A percentile compares a stretch with the other conserved stretches of the same genome.
Conservation (phyloP, 2,797 vertebrate genomes). For the Helicolenus hilgendorfi region DNA sequence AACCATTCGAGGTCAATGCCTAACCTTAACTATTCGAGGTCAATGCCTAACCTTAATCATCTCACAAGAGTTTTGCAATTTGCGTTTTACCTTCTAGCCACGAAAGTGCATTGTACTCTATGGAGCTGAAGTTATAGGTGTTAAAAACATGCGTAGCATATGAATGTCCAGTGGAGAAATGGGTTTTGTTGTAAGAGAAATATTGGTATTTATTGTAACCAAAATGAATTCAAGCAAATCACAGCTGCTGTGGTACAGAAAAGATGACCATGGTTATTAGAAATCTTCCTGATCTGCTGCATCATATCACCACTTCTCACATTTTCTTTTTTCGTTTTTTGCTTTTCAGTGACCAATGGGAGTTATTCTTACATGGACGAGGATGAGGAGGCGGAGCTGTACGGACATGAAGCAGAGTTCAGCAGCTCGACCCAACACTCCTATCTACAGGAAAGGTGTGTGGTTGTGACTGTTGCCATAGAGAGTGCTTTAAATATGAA, state of each 20-base stretch:
- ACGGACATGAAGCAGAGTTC: conserved; percentile 84
- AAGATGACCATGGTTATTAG: neutral
- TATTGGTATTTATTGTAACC: neutral
- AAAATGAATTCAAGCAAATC: neutral
- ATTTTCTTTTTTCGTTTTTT: neutral
- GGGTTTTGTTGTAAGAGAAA: neutral
- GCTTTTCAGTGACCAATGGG: conserved; percentile 82
- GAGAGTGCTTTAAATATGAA: neutral
- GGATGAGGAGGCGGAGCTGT: conserved; percentile 89
- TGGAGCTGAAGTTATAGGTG: neutral
- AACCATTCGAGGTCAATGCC: too few species aligned
- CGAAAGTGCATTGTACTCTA: neutral
- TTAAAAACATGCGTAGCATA: neutral
- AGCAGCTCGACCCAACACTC: conserved; percentile 51
- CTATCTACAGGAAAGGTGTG: conserved; percentile 77
- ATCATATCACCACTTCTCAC: neutral
- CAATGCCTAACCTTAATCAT: too few species aligned
- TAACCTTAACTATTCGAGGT: too few species aligned
- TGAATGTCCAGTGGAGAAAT: neutral
- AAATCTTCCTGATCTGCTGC: neutral
- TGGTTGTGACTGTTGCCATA: neutral
- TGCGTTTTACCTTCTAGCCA: too few species aligned
- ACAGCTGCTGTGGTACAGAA: neutral
- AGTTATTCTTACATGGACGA: conserved; percentile 80
- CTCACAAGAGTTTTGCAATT: too few species aligned